phyloP scores from a whole-genome alignment of 2,888 invertebrate species.

The Didymodactylos carnosus region DNA sequence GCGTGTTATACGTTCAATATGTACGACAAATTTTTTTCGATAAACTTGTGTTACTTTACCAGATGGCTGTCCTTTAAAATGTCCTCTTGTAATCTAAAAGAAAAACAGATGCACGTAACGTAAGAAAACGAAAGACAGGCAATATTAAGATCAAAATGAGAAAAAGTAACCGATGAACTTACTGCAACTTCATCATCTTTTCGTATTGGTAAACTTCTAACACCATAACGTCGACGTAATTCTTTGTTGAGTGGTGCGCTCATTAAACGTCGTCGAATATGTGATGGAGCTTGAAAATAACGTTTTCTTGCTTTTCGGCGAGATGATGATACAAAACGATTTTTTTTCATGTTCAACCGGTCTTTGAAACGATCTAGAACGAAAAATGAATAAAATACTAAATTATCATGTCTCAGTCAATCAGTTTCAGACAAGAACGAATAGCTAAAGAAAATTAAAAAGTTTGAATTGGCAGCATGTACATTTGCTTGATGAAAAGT shows the following conservation, averaged over 20 bases:
- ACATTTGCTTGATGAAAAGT: too few relatives aligned
- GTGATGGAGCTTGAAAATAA: conserved; percentile 96
- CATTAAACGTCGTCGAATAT: conserved; percentile 65
- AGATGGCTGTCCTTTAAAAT: conserved; percentile 94
- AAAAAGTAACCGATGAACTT: too few relatives aligned
- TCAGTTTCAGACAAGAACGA: too few relatives aligned
- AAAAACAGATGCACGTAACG: conserved; percentile 4
- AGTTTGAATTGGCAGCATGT: too few relatives aligned
- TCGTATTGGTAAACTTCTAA: conserved; percentile 89
- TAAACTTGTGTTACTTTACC: conserved; percentile 98
- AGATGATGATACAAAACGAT: conserved; percentile 75
- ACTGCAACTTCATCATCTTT: conserved; percentile 99
- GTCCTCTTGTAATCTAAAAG: conserved; percentile 73
- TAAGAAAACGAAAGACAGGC: background rate
- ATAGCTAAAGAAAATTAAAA: too few relatives aligned
- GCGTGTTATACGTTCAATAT: conserved; percentile 94
- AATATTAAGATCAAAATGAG: background rate
- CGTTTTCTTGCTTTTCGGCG: conserved; percentile 92
- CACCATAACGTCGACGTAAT: conserved; percentile 86
- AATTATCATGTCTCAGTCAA: too few relatives aligned
- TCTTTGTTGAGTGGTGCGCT: conserved; percentile 92
- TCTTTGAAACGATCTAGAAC: too few relatives aligned
- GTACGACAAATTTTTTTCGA: conserved; percentile 93
- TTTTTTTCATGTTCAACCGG: conserved; percentile 58
- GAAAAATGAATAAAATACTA: too few relatives aligned